phyloP scores from a whole-genome alignment of 2,113 vertebrate genomes.

The Heteronetta atricapilla region DNA sequence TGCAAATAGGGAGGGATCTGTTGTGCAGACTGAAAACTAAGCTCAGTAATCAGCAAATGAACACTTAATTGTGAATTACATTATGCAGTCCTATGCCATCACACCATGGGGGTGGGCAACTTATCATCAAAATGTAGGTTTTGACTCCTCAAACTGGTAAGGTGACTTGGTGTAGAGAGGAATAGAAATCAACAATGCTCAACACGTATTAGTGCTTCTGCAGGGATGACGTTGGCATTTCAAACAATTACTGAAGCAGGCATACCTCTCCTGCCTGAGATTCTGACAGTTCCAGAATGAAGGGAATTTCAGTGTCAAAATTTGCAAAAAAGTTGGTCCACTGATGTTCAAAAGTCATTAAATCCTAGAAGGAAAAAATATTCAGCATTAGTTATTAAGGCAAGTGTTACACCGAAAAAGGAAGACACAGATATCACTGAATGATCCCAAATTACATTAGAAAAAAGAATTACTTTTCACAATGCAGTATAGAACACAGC shows the following conservation, averaged over 20 bases:
- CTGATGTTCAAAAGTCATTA: constrained; percentile 89
- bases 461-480: background rate
- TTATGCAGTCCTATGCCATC: background rate
- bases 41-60: background rate
- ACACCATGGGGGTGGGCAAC: background rate
- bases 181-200: background rate
- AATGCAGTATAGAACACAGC: background rate
- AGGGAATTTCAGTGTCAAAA: constrained; percentile 93
- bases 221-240: background rate
- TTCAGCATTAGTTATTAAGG: background rate
- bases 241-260: background rate
- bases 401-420: background rate
- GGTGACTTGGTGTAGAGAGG: background rate
- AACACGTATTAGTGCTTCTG: background rate
- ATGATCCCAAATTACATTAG: background rate
- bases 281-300: constrained; percentile 93
- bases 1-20: background rate
- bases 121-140: fast-evolving
- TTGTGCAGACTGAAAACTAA: background rate
- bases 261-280: constrained; percentile 93
- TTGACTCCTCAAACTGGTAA: background rate
- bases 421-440: background rate
- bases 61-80: background rate
- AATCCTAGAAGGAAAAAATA: constrained; percentile 76
- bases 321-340: constrained; percentile 91